Evolutionary conservation across 2,113 vertebrate species (phyloP).

Genomic region (Picathartes gymnocephalus): DNA sequence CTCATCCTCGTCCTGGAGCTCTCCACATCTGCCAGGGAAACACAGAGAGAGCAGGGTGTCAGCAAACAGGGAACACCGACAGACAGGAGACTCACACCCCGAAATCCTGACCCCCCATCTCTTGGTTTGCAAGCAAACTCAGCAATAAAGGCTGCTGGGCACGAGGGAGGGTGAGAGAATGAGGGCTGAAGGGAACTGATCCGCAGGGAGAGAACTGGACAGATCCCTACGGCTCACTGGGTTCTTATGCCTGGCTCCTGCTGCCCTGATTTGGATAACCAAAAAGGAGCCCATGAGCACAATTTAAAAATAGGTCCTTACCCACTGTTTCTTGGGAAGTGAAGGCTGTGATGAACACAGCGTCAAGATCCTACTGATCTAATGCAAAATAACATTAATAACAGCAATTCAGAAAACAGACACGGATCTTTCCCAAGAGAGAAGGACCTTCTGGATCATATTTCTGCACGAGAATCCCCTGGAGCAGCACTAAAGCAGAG

Average conservation of each 20-base stretch:
- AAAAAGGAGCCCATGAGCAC: not conserved
- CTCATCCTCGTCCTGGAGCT: conserved; percentile 82
- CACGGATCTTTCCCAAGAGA: not conserved
- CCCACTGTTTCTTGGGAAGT: not conserved
- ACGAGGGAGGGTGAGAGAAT: not conserved
- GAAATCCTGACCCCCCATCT: not conserved
- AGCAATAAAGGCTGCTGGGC: not conserved
- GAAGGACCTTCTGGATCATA: not conserved
- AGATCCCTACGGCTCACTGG: not conserved
- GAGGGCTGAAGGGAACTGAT: not conserved
- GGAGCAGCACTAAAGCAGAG: not conserved
- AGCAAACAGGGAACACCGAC: not conserved
- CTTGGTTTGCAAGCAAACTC: rapidly evolving
- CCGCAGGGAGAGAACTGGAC: not conserved
- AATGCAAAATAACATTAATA: rapidly evolving
- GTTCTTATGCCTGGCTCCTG: not conserved
- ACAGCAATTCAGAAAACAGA: not conserved
- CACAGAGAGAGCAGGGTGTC: not conserved
- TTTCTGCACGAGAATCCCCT: not conserved
- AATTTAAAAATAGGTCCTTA: not conserved
- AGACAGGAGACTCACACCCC: not conserved
- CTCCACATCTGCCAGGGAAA: conserved; percentile 79
- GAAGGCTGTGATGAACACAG: not conserved
- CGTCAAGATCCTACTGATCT: not conserved
- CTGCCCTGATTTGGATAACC: not conserved